A percentile compares a stretch with the other conserved stretches of the same genome.
Conservation (phyloP, 2,797 vertebrate genomes). For the Karalla daura region DNA sequence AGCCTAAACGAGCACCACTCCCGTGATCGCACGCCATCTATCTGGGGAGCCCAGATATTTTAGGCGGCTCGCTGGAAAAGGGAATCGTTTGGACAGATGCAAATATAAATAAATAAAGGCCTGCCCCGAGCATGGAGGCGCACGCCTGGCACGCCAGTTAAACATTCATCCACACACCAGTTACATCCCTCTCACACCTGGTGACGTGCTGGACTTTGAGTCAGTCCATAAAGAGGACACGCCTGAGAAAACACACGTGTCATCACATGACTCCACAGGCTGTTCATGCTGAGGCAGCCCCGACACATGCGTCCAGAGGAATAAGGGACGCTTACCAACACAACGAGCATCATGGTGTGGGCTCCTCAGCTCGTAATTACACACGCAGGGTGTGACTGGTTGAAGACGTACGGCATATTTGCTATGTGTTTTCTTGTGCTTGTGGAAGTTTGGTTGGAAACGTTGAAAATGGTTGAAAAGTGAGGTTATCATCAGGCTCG, state of each 20-base stretch:
- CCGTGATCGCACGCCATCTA: too few species aligned
- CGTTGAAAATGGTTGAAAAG: neutral
- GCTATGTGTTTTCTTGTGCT: neutral
- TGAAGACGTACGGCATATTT: neutral
- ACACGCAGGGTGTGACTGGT: too few species aligned
- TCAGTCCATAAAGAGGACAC: neutral
- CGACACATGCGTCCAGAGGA: neutral
- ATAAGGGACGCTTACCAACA: neutral
- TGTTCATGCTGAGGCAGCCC: neutral
- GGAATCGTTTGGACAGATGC: slow-evolving; percentile 3
- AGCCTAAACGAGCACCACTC: too few species aligned
- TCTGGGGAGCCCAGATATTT: too few species aligned
- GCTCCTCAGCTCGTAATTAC: too few species aligned
- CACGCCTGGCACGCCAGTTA: neutral
- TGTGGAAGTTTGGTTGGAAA: too few species aligned
- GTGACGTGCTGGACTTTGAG: neutral
- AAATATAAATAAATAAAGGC: slow-evolving; percentile 27
- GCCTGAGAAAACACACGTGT: neutral
- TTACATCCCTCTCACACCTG: neutral
- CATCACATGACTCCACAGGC: neutral
- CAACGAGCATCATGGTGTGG: too few species aligned
- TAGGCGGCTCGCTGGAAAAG: neutral
- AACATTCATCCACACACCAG: too few species aligned
- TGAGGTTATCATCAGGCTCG: neutral
- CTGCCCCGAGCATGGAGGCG: neutral